Evolutionary conservation across 1,140 invertebrate species (phyloP).

Genomic region (Uloborus diversus): DNA sequence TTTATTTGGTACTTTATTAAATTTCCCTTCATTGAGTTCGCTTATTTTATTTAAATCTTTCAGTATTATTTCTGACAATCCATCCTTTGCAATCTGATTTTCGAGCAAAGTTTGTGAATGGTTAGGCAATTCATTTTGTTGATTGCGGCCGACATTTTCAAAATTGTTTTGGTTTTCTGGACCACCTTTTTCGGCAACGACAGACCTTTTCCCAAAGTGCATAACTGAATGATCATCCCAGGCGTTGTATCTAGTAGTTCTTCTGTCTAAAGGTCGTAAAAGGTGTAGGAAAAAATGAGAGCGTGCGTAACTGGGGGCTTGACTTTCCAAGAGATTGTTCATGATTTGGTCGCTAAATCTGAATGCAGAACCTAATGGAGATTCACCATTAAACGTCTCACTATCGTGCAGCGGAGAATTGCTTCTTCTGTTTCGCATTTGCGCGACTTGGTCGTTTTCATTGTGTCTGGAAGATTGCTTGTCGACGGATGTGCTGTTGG

Average conservation of each 20-base stretch:
- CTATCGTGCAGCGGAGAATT: neutral
- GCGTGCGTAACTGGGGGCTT: constrained; percentile 20
- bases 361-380: constrained; percentile 3
- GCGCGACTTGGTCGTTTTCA: neutral
- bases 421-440: constrained; percentile 16
- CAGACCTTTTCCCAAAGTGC: constrained; percentile 49
- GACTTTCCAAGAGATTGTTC: constrained; percentile 10
- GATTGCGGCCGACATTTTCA: no score
- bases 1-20: no score
- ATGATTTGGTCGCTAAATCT: constrained; percentile 38
- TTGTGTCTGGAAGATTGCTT: no score
- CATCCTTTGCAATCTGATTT: no score
- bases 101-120: no score
- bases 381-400: neutral
- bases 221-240: constrained; percentile 52
- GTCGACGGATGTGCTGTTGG: no score
- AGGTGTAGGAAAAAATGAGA: constrained; percentile 36
- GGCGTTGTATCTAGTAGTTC: constrained; percentile 14
- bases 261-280: constrained; percentile 18
- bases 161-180: neutral
- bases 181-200: neutral
- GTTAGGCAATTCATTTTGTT: no score
- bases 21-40: no score
- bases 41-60: no score
- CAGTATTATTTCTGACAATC: no score